Evolutionary conservation across 2,113 vertebrate genomes (phyloP).

Genomic region (Haemorhous mexicanus): DNA sequence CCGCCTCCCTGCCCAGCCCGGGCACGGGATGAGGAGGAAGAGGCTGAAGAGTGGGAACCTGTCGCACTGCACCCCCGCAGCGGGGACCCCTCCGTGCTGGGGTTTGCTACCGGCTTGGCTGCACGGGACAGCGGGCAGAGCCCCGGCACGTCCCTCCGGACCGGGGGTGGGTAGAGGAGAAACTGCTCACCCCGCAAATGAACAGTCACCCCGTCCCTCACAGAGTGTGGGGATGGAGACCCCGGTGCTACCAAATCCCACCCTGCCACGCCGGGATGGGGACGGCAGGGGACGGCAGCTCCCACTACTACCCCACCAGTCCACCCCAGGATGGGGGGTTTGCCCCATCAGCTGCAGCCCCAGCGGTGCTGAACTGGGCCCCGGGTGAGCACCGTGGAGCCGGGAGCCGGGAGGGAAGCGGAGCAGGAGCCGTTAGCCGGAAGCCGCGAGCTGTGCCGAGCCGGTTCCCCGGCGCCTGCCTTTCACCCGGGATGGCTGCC

Average conservation of each 20-base stretch:
- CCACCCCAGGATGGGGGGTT: accelerated
- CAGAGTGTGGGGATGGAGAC: not conserved
- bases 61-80: too few species aligned
- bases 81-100: not conserved
- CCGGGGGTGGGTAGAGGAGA: not conserved
- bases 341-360: accelerated
- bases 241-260: not conserved
- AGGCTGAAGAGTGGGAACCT: not conserved
- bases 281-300: not conserved
- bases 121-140: accelerated
- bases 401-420: accelerated
- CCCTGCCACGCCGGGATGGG: accelerated
- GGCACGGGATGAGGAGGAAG: not conserved
- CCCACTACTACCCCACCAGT: not conserved
- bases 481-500: accelerated
- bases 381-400: accelerated
- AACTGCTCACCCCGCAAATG: not conserved
- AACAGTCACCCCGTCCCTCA: accelerated
- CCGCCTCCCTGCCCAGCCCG: not conserved
- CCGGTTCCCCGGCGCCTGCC: accelerated
- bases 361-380: accelerated
- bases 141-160: not conserved
- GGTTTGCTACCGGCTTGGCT: not conserved
- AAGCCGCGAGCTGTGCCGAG: accelerated
- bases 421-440: not conserved